These are phyloP conservation scores for Zonitis immaculata DNA, from an alignment of 2,888 invertebrate species.

Conservation along the genomic window DNA sequence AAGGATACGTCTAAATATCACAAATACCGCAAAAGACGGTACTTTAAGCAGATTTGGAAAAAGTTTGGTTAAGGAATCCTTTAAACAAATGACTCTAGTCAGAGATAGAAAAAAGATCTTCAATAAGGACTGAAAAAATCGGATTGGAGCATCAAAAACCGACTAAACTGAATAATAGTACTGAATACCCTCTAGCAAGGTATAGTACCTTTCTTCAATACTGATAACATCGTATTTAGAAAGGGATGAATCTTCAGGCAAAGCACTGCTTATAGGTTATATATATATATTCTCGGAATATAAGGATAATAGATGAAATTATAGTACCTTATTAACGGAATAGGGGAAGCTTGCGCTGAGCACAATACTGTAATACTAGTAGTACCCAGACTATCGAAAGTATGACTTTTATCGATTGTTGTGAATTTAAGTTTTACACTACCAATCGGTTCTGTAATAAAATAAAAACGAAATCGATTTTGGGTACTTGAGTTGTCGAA, in stretches of 20 bases:
- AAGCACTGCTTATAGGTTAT: slow-evolving; percentile 52
- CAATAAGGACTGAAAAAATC: too few relatives aligned
- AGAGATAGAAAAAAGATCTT: too few relatives aligned
- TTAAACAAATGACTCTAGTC: too few relatives aligned
- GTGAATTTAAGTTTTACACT: slow-evolving; percentile 60
- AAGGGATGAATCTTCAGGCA: slow-evolving; percentile 49
- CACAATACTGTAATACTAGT: slow-evolving; percentile 62
- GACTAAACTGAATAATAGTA: slow-evolving; percentile 55
- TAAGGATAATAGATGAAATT: too few relatives aligned
- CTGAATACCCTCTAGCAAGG: slow-evolving; percentile 67
- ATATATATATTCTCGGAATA: slow-evolving; percentile 41
- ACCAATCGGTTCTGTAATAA: slow-evolving; percentile 53
- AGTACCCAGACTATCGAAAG: slow-evolving; percentile 53
- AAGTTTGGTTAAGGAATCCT: too few relatives aligned
- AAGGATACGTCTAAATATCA: too few relatives aligned
- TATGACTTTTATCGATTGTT: slow-evolving; percentile 61
- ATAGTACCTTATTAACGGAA: slow-evolving; percentile 69
- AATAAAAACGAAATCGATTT: neutral
- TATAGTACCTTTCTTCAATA: slow-evolving; percentile 52
- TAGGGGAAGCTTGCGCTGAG: slow-evolving; percentile 72
- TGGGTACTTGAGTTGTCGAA: neutral
- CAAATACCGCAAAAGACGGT: too few relatives aligned
- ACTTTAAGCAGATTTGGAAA: too few relatives aligned
- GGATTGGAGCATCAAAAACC: too few relatives aligned
- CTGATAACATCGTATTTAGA: slow-evolving; percentile 44